These are phyloP conservation scores for Liasis olivaceus DNA, from an alignment of 2,797 vertebrate species.

Conservation along the genomic window DNA sequence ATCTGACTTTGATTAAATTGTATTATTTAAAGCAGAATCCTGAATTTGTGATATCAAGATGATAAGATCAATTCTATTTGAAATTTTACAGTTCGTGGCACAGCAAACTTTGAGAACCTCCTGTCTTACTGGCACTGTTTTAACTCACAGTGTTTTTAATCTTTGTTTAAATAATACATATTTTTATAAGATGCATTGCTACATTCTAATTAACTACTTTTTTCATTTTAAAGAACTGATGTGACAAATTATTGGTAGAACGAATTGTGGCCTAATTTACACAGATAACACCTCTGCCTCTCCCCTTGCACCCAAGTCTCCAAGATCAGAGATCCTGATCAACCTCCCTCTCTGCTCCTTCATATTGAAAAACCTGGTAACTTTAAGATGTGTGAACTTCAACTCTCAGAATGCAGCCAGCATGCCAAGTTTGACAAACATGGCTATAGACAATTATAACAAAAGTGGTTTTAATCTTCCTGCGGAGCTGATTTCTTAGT, in stretches of 20 bases:
- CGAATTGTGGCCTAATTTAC: neutral
- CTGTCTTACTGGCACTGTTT: neutral
- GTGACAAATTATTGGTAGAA: neutral
- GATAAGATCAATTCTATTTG: neutral
- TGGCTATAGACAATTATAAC: neutral
- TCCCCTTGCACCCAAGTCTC: neutral
- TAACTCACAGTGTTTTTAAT: neutral
- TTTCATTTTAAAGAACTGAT: neutral
- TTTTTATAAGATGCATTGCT: neutral
- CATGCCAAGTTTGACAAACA: neutral
- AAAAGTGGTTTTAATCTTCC: neutral
- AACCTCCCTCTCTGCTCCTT: neutral
- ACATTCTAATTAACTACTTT: neutral
- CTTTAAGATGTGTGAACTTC: neutral
- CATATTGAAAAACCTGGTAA: neutral
- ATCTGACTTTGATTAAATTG: neutral
- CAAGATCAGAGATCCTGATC: neutral
- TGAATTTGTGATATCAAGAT: neutral
- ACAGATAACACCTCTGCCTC: neutral
- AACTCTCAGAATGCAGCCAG: no score
- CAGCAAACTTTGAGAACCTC: neutral
- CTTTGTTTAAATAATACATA: neutral
- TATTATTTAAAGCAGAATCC: neutral
- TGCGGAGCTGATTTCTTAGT: neutral
- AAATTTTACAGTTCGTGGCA: neutral